Base-by-base conservation (phyloP, 2,113 vertebrate genomes). In the Sturnus vulgaris region DNA sequence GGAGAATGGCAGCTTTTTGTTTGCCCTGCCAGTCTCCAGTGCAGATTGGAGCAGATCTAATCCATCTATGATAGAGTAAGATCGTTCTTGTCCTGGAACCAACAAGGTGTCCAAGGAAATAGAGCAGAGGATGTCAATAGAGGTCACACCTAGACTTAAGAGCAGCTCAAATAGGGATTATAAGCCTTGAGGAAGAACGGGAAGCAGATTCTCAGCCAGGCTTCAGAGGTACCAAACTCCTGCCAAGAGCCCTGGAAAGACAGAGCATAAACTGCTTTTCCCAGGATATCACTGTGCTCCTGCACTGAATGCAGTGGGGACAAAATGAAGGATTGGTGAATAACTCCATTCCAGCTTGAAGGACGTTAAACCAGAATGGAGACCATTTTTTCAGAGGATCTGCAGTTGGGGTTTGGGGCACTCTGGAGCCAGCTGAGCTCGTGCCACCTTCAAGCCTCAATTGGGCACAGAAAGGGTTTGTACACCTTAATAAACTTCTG, bases 31-130 rank as follows among this genome's bases (percentile, higher is more conserved):
- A 35, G 5, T 24, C 61, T 63, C 53, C 33, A 35, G 31, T 9
- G 52, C 21, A 19, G 49, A 44, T 0, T 27, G 13, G 24, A 63
- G 57, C 39, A 59, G 55, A 73, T 21, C 33, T 27, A 78, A n/a
- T 4, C 46, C 40, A 57, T 0, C 1, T n/a, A n/a, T n/a, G 2
- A 65, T 2, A 40, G 20, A 64, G 5, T 15, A 18, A 49, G 5
- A 40, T 3, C 1, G 0, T 40, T 66, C 47, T 57, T 46, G 63
- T 13, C 47, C 47, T 55, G 40, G 33, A 65, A 73, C 33, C 46
- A 72, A 33, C 37, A 60, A 86, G 46, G 27, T 23, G n/a, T n/a
- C 68, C 59, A 56, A 37, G 15, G 15, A 68, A 86, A 63, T 4
- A 40, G 49, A 68, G 39, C 13, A 52, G 1, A 55, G 66, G 11